Percentiles rank a stretch among this genome's conserved stretches.
These are phyloP conservation scores for Saccostrea glomerata DNA, from an alignment of 1,140 invertebrate genomes.

Conservation along the genomic window DNA sequence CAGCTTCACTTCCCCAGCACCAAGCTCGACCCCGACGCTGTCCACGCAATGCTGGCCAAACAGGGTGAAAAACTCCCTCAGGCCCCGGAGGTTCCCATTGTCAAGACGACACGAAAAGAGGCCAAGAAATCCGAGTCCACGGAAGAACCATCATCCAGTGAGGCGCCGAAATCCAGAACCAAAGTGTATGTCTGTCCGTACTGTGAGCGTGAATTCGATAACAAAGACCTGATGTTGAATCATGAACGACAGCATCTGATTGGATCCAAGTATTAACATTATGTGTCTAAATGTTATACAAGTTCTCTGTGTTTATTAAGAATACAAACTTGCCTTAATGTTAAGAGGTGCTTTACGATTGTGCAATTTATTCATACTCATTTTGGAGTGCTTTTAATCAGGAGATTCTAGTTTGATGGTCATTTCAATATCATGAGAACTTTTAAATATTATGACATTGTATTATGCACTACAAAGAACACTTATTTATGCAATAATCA, in stretches of 20 bases:
- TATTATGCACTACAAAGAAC: neutral
- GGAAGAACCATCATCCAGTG: constrained; percentile 43
- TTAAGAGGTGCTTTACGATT: constrained; percentile 28
- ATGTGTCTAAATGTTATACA: neutral
- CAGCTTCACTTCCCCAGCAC: constrained; percentile 72
- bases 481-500: constrained; percentile 30
- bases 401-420: neutral
- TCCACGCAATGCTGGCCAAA: constrained; percentile 51
- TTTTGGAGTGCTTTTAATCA: constrained; percentile 31
- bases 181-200: constrained; percentile 75
- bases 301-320: neutral
- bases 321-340: constrained; percentile 28
- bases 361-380: constrained; percentile 27
- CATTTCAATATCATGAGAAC: neutral
- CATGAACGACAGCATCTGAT: constrained; percentile 74
- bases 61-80: constrained; percentile 45
- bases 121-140: constrained; percentile 55
- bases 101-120: constrained; percentile 36
- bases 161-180: constrained; percentile 49
- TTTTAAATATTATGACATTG: neutral
- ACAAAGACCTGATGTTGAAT: constrained; percentile 68
- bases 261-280: constrained; percentile 50
- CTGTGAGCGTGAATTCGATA: constrained; percentile 75
- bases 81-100: constrained; percentile 46
- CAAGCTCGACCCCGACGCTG: constrained; percentile 57